phyloP scores from a whole-genome alignment of 2,888 invertebrate genomes.

The Eueremaeus valkanovi region DNA sequence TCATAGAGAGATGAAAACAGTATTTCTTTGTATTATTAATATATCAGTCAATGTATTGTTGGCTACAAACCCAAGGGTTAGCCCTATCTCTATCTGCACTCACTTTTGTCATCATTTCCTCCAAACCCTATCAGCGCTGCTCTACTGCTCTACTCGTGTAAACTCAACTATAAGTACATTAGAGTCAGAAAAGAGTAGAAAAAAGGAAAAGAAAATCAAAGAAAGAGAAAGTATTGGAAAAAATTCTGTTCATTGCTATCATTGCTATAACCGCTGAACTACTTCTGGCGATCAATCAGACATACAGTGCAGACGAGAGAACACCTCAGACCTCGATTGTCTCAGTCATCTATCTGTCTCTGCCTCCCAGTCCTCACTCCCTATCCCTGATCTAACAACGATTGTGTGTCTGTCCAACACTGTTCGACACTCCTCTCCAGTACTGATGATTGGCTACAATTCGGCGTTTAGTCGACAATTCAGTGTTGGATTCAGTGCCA shows the following conservation, averaged over 20 bases:
- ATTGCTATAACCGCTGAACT: background rate
- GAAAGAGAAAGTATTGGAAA: no score
- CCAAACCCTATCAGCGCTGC: background rate
- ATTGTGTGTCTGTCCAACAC: no score
- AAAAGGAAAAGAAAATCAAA: background rate
- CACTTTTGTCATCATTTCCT: background rate
- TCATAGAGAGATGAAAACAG: no score
- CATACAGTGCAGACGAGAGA: background rate
- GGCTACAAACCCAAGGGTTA: no score
- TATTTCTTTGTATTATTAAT: no score
- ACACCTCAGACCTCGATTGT: background rate
- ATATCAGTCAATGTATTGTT: no score
- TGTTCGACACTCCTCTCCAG: background rate
- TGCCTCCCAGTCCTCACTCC: background rate
- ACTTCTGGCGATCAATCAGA: conserved; percentile 8
- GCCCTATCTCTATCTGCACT: no score
- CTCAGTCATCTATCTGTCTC: background rate
- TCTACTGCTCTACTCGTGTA: background rate
- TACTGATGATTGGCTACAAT: background rate
- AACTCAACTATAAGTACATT: conserved; percentile 24
- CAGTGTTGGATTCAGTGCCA: background rate
- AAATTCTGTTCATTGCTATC: no score
- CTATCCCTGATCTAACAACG: no score
- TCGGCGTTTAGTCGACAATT: background rate
- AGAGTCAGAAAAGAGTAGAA: background rate